These are phyloP conservation scores for Andrena minutula DNA, from an alignment of 2,888 invertebrate genomes.

Conservation along the genomic window DNA sequence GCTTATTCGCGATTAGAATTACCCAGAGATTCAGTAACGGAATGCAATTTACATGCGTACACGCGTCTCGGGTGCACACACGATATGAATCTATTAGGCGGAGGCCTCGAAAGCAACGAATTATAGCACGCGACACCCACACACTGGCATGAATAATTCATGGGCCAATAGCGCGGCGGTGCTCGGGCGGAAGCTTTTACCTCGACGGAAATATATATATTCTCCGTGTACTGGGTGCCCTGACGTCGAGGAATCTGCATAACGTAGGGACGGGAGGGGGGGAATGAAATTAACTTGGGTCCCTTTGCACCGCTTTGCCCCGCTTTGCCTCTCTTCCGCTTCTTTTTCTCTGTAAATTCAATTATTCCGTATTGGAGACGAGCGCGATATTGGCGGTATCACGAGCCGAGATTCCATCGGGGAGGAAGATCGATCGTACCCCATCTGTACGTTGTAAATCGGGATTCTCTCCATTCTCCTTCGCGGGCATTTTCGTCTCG, in stretches of 20 bases:
- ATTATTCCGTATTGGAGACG: conserved; percentile 9
- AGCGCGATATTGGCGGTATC: background rate
- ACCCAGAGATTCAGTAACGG: background rate
- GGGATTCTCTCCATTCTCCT: background rate
- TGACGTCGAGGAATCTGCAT: conserved; percentile 23
- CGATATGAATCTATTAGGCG: conserved; percentile 51
- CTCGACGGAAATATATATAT: conserved; percentile 38
- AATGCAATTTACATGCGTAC: conserved; percentile 19
- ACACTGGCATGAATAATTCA: conserved; percentile 58
- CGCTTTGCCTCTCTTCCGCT: background rate
- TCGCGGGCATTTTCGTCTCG: conserved; percentile 10
- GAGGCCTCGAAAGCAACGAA: conserved; percentile 46
- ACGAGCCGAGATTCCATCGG: background rate
- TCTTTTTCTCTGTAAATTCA: conserved; percentile 11
- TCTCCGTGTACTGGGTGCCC: conserved; percentile 16
- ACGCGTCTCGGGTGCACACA: conserved; percentile 32
- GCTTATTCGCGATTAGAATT: no score
- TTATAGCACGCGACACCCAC: conserved; percentile 58
- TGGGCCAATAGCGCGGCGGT: conserved; percentile 38
- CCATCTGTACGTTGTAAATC: conserved; percentile 3
- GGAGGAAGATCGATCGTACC: conserved; percentile 13
- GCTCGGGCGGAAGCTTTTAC: conserved; percentile 59
- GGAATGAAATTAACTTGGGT: conserved; percentile 40
- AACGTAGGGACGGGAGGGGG: background rate
- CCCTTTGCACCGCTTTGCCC: background rate